A percentile compares a stretch with the other conserved stretches of the same genome.
These are phyloP conservation scores for Chaetodon trifascialis DNA, from an alignment of 2,113 vertebrate genomes.

Conservation along the genomic window DNA sequence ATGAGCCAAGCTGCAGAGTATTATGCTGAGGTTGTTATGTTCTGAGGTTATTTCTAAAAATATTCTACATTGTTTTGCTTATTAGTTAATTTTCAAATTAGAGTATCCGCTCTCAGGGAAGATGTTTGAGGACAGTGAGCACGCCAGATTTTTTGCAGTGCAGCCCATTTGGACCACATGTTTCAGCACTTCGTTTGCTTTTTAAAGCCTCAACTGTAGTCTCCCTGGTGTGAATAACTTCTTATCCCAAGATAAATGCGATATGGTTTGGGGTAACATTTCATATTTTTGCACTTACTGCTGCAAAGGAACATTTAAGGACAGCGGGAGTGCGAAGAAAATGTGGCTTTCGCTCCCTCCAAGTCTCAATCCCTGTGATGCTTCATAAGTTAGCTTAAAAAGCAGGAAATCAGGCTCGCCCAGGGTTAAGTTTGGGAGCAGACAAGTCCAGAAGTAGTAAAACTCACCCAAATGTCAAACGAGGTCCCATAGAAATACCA, in stretches of 20 bases:
- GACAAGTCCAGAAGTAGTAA: constrained; percentile 35
- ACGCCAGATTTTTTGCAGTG: neutral
- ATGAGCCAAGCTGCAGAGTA: neutral
- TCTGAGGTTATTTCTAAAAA: neutral
- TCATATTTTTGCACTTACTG: constrained; percentile 11
- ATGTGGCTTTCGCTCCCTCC: constrained; percentile 5
- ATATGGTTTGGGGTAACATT: constrained; percentile 20
- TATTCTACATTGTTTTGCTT: neutral
- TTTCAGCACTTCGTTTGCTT: neutral
- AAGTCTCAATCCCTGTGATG: constrained; percentile 20
- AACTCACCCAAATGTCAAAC: constrained; percentile 64
- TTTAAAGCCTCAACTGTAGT: constrained; percentile 25
- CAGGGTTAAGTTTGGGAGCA: constrained; percentile 38
- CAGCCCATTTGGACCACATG: neutral
- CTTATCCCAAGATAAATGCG: constrained; percentile 30
- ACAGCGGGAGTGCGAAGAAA: constrained; percentile 26
- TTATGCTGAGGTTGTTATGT: neutral
- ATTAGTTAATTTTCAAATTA: neutral
- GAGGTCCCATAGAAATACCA: constrained; percentile 24
- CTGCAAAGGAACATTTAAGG: constrained; percentile 25
- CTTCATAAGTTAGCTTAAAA: constrained; percentile 56
- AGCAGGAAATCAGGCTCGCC: constrained; percentile 43
- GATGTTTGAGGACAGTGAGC: neutral
- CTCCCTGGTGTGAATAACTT: constrained; percentile 15
- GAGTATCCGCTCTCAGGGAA: neutral